Base-by-base conservation (phyloP, 2,797 vertebrate genomes). In the Lutjanus argentimaculatus region DNA sequence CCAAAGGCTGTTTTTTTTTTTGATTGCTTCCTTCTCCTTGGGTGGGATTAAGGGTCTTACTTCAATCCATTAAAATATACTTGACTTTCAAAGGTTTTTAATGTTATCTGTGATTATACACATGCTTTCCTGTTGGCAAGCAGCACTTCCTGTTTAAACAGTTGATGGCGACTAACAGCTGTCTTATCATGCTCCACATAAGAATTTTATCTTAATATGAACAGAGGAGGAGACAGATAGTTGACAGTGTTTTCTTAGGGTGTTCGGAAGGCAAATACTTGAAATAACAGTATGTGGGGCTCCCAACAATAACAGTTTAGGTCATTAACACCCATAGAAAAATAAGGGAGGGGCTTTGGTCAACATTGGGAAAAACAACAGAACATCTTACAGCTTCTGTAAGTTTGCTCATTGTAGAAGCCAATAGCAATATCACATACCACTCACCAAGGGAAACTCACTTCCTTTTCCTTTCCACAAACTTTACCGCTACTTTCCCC, bases 51-150 rank as follows among this genome's bases (percentile, higher is more conserved):
- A 57, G 0, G 15, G 2, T 67, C 30, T 16, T 22, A 2, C 53
- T 61, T 7, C 1, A 64, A 48, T 61, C 63, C 30, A 77, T 62
- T 61, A 21, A 77, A 84, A 88, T 25, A 64, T 62, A 67, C 45
- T 82, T 63, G 12, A 76, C 67, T 75, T 71, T 72, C 14, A 56
- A 72, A 48, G 48, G 25, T 43, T 79, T 65, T 84, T 67, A 72
- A 25, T 12, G 62, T 88, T 95, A 95, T 95, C 92, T 93, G 14
- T 46, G 21, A 75, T 59, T 83, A 49, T 73, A 62, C 91, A 93
- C 46, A 90, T 36, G 74, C 46, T 88, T 92, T 91, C 90, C 85
- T 85, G 45, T 72, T 82, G 84, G 84, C 63, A 13, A 48, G 67
- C 49, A 58, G 11, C 46, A 42, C 67, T 93, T 95, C 93, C 94